Base-by-base conservation (phyloP, 2,888 invertebrate species). In the Drosophila merina region DNA sequence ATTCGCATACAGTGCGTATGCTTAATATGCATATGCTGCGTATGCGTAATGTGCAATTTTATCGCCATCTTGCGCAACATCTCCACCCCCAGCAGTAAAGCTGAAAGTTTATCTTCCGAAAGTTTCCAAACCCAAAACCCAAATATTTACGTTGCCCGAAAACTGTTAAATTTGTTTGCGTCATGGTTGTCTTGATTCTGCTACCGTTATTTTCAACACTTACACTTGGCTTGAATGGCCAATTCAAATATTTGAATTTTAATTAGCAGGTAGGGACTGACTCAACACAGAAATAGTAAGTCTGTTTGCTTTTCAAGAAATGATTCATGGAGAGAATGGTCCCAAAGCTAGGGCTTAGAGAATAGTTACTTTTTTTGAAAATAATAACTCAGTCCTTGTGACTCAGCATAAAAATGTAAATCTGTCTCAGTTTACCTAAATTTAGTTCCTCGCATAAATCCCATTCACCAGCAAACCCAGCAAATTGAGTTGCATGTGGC, bases 1-100 rank as follows among this genome's bases (percentile, higher is more conserved):
- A 12, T 4, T 9, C 25, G 31, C 33, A 12, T 4, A 1, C 56
- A 10, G 57, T 49, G 50, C 76, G 62, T 75, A 75, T 82, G 79
- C 72, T 72, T 76, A 86, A 75, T 78, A 75, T 77, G 67, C 58
- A 60, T 54, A 56, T 10, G 30, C 10, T 67, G 84, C 80, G 75
- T 72, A 83, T 79, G 86, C 66, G 80, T 83, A 79, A 83, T 77
- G 50, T 77, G 80, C 59, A 75, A 80, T 69, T 45, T 57, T 50
- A 70, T 30, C 9, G 12, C 48, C 44, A 14, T 9, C 76, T 80
- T 82, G 79, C 62, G 85, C 67, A 81, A 80, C 76, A 67, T 68
- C 44, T 51, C 36, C 28, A 12, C 28, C 28, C 25, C 36, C 26
- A 4, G 33, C 28, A 28, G 38, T 25, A 56, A 51, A 50, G 20